These are phyloP conservation scores for Sebastes elongatus DNA, from an alignment of 2,797 vertebrate species.

Conservation along the genomic window DNA sequence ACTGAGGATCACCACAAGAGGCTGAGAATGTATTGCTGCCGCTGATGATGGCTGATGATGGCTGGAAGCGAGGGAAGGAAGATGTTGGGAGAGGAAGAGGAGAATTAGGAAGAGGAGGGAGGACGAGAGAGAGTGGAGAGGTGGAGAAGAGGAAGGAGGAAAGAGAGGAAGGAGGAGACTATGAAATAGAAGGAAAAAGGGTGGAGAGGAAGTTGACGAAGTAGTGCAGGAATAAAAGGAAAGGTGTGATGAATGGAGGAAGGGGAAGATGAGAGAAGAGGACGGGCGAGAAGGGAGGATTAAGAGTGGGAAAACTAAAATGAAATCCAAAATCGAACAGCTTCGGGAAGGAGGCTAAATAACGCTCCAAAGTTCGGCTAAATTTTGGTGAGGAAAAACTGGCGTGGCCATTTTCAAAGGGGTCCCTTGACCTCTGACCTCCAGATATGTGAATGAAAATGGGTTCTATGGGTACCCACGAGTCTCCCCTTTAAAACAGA, in stretches of 20 bases:
- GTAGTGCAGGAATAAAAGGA: neutral
- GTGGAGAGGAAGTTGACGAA: neutral
- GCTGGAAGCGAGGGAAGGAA: neutral
- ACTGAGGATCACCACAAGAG: constrained; percentile 39
- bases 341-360: too few relatives aligned
- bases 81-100: neutral
- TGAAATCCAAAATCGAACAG: too few relatives aligned
- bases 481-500: too few relatives aligned
- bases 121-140: neutral
- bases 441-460: too few relatives aligned
- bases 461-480: too few relatives aligned
- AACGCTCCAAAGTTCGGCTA: too few relatives aligned
- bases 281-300: neutral
- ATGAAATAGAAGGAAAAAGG: neutral
- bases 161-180: neutral
- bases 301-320: too few relatives aligned
- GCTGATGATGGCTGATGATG: constrained; percentile 12
- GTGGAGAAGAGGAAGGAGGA: neutral
- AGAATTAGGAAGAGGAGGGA: neutral
- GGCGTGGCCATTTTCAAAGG: too few relatives aligned
- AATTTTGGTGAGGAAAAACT: too few relatives aligned
- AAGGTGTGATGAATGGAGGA: neutral
- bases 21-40: constrained; percentile 18
- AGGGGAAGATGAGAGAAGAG: neutral
- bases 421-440: too few relatives aligned